phyloP scores from a whole-genome alignment of 2,113 vertebrate genomes.

The Platichthys stellatus region DNA sequence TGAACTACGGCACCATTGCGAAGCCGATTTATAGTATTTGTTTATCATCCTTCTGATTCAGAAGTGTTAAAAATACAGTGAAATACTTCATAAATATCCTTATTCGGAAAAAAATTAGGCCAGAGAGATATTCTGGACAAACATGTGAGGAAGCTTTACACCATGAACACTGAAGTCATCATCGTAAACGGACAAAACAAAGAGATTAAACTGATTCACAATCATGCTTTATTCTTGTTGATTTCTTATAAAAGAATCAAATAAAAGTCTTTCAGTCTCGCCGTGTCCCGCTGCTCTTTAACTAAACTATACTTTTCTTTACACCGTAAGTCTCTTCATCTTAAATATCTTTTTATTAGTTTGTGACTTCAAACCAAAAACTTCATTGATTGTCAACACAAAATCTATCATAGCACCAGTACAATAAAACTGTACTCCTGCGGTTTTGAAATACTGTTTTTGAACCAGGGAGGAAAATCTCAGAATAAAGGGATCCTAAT shows the following conservation, averaged over 20 bases:
- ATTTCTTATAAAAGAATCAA: conserved; percentile 82
- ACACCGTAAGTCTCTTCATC: conserved; percentile 78
- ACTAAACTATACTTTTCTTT: conserved; percentile 81
- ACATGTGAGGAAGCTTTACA: not conserved
- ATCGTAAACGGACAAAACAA: conserved; percentile 21
- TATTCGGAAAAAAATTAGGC: not conserved
- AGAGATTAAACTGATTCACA: conserved; percentile 71
- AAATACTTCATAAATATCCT: not conserved
- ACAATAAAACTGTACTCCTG: conserved; percentile 99
- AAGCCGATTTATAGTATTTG: not conserved
- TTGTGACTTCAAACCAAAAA: conserved; percentile 85
- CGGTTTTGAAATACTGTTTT: conserved; percentile 84
- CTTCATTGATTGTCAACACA: conserved; percentile 89
- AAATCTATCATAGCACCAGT: conserved; percentile 96
- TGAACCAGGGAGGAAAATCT: conserved; percentile 76
- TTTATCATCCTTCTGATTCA: not conserved
- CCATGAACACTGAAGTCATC: not conserved
- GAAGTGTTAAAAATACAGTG: not conserved
- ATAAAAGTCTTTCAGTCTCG: conserved; percentile 70
- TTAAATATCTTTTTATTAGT: conserved; percentile 86
- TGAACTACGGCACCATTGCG: not conserved
- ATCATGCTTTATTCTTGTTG: conserved; percentile 86
- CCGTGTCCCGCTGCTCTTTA: conserved; percentile 61
- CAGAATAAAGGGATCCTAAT: conserved; percentile 81
- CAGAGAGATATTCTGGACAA: not conserved